Evolutionary conservation across 2,113 vertebrate genomes (phyloP), one percentile per base, ranked within the genome.

Genomic region (Oophaga pumilio): DNA sequence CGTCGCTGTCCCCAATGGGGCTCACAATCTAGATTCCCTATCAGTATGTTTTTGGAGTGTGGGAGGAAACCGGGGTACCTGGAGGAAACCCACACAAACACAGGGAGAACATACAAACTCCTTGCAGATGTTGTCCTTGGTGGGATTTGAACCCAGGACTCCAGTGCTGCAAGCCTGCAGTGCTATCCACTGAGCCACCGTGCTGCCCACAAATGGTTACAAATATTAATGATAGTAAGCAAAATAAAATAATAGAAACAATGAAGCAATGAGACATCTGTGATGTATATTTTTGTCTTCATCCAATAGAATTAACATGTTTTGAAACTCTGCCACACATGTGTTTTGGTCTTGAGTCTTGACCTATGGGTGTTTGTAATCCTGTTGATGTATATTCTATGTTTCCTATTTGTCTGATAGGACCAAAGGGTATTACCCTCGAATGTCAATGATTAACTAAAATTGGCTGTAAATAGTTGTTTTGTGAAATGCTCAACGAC

Each of bases 391-490:
- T 83, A 53, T 83, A n/a, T 82, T 68, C n/a, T 68, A 22, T 82
- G 80, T 82, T 81, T 82, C 60, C 33, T 50, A n/a, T 52, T 50
- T 49, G 49, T 14, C 22, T 1, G 24, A 17, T 9, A 68, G 43
- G 80, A 82, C 57, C 2, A 2, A n/a, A 82, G 76, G 0, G 18
- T 66, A 50, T 24, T 24, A 52, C 60, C 43, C 59, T 50, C 13
- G 0, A 15, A 52, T 52, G 80, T 82, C 6, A 82, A 82, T 82
- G 43, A 82, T 82, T 68, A 68, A 82, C 80, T 24, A 20, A 24
- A 68, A 50, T 5, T 66, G 62, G 60, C 28, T 68, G n/a, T 68
- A 66, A 68, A 68, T n/a, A 52, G 10, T 33, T 43, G n/a, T 82
- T 24, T 68, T 66, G 60, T 79, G 15, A 57, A 50, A 52, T 68